Conservation (phyloP, 2,797 vertebrate genomes). For the Synaphobranchus kaupii region DNA sequence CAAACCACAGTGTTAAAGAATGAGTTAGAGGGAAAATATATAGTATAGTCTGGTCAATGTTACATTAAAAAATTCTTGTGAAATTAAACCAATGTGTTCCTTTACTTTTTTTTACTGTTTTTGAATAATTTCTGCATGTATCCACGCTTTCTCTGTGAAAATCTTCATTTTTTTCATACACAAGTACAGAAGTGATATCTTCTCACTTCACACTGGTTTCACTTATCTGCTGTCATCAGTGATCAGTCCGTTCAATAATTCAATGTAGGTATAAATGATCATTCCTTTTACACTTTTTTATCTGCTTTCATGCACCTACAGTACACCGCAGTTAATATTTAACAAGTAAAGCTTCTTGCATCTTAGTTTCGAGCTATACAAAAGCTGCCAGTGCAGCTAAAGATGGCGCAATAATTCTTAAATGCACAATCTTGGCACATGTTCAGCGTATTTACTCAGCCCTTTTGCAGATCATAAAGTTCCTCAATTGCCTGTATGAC, state of each 20-base stretch:
- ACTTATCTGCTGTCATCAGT: neutral
- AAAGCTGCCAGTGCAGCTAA: constrained; percentile 12
- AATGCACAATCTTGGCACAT: constrained; percentile 27
- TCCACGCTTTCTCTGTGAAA: neutral
- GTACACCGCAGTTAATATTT: neutral
- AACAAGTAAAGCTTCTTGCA: neutral
- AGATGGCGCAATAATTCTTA: constrained; percentile 19
- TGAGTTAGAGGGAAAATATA: neutral
- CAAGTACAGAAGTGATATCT: neutral
- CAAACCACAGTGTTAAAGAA: neutral
- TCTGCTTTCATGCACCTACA: no score
- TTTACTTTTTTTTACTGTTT: neutral
- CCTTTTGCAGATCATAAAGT: neutral
- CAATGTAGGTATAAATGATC: no score
- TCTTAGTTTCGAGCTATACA: neutral
- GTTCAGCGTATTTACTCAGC: neutral
- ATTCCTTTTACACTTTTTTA: neutral
- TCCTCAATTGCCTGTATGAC: constrained; percentile 40
- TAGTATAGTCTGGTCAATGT: neutral
- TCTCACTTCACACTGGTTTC: neutral
- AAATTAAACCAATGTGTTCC: neutral
- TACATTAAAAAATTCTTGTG: no score
- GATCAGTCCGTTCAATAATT: neutral
- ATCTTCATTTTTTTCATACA: neutral
- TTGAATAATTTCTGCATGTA: neutral